Evolutionary conservation across 2,888 invertebrate species (phyloP).

Genomic region (Allygus modestus): DNA sequence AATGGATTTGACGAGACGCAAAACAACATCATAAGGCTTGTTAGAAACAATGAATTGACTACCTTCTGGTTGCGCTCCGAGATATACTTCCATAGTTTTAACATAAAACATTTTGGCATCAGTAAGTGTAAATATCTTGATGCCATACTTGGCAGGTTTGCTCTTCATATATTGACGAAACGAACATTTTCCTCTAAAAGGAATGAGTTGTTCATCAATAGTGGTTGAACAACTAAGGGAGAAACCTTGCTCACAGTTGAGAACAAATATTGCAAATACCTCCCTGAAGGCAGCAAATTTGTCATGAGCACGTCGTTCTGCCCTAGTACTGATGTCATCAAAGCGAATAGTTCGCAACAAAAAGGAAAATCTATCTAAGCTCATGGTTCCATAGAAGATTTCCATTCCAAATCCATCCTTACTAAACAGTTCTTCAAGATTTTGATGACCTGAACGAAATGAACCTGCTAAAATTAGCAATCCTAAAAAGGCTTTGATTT

Average conservation of each 20-base stretch:
- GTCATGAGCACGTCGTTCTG: slow-evolving; percentile 4
- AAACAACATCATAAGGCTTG: slow-evolving; percentile 73
- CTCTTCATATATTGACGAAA: slow-evolving; percentile 32
- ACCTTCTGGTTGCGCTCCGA: slow-evolving; percentile 29
- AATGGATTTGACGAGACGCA: no score
- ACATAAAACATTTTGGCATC: slow-evolving; percentile 45
- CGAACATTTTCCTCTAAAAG: slow-evolving; percentile 8
- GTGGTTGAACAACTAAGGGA: slow-evolving; percentile 24
- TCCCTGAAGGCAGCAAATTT: slow-evolving; percentile 41
- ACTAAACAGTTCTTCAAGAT: slow-evolving; percentile 38
- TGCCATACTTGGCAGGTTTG: slow-evolving; percentile 18
- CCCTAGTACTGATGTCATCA: not conserved
- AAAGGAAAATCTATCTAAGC: no score
- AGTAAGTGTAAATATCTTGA: slow-evolving; percentile 25
- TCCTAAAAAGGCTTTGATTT: slow-evolving; percentile 53
- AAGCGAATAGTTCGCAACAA: not conserved
- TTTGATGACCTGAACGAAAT: slow-evolving; percentile 48
- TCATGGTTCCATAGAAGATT: no score
- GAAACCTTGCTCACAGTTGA: slow-evolving; percentile 6
- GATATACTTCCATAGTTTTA: slow-evolving; percentile 23
- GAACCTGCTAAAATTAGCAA: slow-evolving; percentile 47
- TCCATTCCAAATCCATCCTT: slow-evolving; percentile 27
- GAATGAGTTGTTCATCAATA: slow-evolving; percentile 17
- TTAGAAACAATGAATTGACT: slow-evolving; percentile 8
- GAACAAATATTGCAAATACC: not conserved